Evolutionary conservation across 1,140 invertebrate genomes (phyloP), one percentile per base, ranked within the genome.

Genomic region (Drosophila elegans): DNA sequence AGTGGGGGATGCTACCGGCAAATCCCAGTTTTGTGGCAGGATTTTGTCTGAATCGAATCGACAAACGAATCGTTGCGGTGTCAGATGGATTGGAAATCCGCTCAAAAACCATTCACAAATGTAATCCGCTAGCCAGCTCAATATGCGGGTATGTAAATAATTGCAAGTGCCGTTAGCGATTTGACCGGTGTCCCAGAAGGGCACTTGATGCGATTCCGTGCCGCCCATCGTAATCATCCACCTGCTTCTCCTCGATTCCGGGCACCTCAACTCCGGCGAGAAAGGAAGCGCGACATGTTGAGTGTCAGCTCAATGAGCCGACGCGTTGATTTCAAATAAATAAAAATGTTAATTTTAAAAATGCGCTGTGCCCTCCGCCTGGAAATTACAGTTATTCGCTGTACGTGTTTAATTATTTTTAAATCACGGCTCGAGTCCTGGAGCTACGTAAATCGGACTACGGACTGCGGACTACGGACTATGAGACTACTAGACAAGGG

Each of bases 121-220:
- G 96, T 96, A 42, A 97, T 94, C 80, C 96, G 95, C 63, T 44
- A 49, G 29, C 39, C 29, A 27, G 72, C 54, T 56, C 48, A 59
- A 76, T 59, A 75, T 74, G 69, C 59, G 51, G 59, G 49, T 38
- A 64, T 74, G 59, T 56, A 76, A 68, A 59, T 76, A 76, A 76
- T 76, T 76, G 73, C 73, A 72, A 74, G 53, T 53, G 39, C 36
- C 51, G 49, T 77, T 42, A 64, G 64, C 75, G 77, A 80, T 72
- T 77, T 94, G 27, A 93, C 94, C 80, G 94, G 93, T 92, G 93
- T 95, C 95, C 93, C 95, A 90, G 96, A 51, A 96, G 4, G 96
- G 95, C 90, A 96, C 95, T 92, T 96, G 96, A 77, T 96, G 95
- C 52, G 95, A 96, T 91, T 96, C 96, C 45, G 96, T 96, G 42